phyloP scores from a whole-genome alignment of 1,140 invertebrate species.

The Drosophila guanche region DNA sequence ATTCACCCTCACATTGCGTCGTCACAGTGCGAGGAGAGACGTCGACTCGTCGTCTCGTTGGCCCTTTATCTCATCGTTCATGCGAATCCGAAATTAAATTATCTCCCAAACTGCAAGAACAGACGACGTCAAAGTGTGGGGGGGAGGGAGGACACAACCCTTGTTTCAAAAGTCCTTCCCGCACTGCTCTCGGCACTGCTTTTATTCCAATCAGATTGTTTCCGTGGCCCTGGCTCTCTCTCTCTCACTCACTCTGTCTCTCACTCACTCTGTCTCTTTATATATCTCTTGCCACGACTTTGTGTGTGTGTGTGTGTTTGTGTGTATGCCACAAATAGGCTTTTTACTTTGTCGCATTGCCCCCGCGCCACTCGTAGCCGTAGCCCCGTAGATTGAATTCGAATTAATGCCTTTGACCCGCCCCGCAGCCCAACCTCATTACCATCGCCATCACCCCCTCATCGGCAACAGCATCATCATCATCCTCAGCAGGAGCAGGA shows the following conservation, averaged over 20 bases:
- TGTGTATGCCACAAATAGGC: conserved; percentile 71
- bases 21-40: neutral
- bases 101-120: conserved; percentile 72
- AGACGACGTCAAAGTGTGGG: conserved; percentile 46
- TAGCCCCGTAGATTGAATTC: conserved; percentile 79
- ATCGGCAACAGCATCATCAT: conserved; percentile 10
- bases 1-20: conserved; percentile 46
- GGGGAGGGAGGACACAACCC: conserved; percentile 48
- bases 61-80: conserved; percentile 76
- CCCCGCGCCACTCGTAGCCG: neutral
- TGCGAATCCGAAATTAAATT: conserved; percentile 83
- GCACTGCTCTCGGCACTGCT: conserved; percentile 25
- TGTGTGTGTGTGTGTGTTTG: conserved; percentile 15
- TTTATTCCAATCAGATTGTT: conserved; percentile 83
- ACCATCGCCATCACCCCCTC: conserved; percentile 56
- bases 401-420: conserved; percentile 83
- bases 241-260: conserved; percentile 28
- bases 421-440: conserved; percentile 61
- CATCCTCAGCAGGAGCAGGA: conserved; percentile 8
- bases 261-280: neutral
- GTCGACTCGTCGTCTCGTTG: neutral
- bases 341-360: conserved; percentile 77
- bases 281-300: conserved; percentile 1
- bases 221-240: conserved; percentile 60
- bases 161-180: conserved; percentile 70